These are phyloP conservation scores for Lasioglossum lativentre DNA, from an alignment of 2,888 invertebrate species.

Conservation along the genomic window DNA sequence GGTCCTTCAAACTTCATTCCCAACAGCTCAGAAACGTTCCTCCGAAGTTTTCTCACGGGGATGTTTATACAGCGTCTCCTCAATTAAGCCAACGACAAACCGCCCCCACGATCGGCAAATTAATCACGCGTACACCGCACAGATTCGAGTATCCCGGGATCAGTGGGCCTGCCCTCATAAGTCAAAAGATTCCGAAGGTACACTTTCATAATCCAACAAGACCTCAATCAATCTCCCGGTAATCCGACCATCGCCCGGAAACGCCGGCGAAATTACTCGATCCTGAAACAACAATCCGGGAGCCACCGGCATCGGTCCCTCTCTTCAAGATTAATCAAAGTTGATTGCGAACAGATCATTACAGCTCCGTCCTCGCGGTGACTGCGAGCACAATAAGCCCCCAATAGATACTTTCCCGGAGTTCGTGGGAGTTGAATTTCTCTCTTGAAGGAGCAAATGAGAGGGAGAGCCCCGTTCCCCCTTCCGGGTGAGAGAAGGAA, in stretches of 20 bases:
- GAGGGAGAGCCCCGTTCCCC: background rate
- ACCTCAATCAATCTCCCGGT: constrained; percentile 11
- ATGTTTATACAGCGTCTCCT: background rate
- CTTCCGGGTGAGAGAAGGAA: background rate
- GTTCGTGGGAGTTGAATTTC: constrained; percentile 5
- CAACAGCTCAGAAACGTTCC: background rate
- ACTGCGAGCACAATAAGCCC: constrained; percentile 8
- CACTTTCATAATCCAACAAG: constrained; percentile 2
- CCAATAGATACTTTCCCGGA: constrained; percentile 14
- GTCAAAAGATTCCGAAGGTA: constrained; percentile 12
- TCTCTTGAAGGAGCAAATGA: background rate
- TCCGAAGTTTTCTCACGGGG: background rate
- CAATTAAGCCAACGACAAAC: background rate
- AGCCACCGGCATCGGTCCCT: background rate
- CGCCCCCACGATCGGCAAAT: background rate
- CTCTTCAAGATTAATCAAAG: constrained; percentile 25
- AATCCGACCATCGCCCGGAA: constrained; percentile 7
- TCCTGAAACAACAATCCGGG: constrained; percentile 11
- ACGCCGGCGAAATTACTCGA: constrained; percentile 18
- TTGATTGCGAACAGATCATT: constrained; percentile 21
- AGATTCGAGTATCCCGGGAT: background rate
- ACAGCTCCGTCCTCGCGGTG: constrained; percentile 7
- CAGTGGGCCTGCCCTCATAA: background rate
- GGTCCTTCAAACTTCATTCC: background rate
- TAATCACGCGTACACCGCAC: background rate